Base-by-base conservation (phyloP, 2,888 invertebrate species). In the Pseudeuparius sepicola region DNA sequence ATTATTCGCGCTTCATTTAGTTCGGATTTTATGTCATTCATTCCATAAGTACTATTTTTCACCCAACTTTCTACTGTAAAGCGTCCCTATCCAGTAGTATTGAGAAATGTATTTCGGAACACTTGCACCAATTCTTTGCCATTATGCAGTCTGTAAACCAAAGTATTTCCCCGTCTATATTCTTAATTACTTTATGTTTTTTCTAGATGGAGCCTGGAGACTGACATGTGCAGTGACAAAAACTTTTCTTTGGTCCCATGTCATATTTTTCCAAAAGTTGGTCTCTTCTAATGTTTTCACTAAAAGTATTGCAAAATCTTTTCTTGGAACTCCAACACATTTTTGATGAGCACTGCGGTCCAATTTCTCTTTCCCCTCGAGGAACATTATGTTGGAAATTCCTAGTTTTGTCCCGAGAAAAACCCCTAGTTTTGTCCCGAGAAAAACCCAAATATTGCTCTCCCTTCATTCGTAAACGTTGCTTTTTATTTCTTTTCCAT, bases 141-240 rank as follows among this genome's bases (percentile, higher is more conserved):
- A 30, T 34, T 34, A 18, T 34, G 26, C 4, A 28, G 34, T 29
- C 11, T 17, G 20, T 34, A 28, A 30, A 27, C 17, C 11, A 34
- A 28, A n/a, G 10, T 30, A 28, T 34, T 34, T 34, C n/a, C 16
- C 13, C 16, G 16, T 31, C 31, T 18, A 20, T 20, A 17, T 31
- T 18, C 13, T 31, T 10, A 11, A 6, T 24, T 20, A 20, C n/a
- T 20, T 20, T 20, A 20, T 20, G 31, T 31, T 4, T 31, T n/a
- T 31, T 18, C 31, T 31, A 20, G 31, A 20, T 14, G 31, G 20
- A 17, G 17, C 11, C n/a, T 31, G 31, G 13, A 15, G 20, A 10
- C 20, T 20, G n/a, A n/a, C n/a, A n/a, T n/a, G 28, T 28, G 13
- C 28, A 17, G 28, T 13, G n/a, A 28, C 14, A 28, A 28, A 28